Conservation (phyloP, 2,888 invertebrate genomes). For the Drosophila maculinotata region DNA sequence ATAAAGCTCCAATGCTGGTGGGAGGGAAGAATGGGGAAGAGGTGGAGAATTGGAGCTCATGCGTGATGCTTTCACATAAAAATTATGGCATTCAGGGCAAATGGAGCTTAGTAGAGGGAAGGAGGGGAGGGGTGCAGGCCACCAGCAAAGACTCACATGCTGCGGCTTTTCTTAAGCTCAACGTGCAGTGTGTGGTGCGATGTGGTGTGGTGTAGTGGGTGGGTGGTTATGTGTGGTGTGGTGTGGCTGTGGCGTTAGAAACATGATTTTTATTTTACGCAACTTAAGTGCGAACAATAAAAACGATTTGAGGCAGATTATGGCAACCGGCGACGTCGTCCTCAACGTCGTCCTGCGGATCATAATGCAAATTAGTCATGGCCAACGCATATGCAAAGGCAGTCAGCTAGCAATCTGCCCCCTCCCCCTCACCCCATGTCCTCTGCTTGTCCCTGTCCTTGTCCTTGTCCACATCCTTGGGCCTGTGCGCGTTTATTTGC, state of each 20-base stretch:
- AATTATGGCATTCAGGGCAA: slow-evolving; percentile 77
- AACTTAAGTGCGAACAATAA: slow-evolving; percentile 84
- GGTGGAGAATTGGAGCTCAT: slow-evolving; percentile 42
- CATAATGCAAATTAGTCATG: slow-evolving; percentile 82
- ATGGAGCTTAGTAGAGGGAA: slow-evolving; percentile 72
- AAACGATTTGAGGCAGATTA: slow-evolving; percentile 81
- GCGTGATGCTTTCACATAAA: slow-evolving; percentile 81
- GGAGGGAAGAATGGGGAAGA: background rate
- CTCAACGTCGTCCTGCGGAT: slow-evolving; percentile 38
- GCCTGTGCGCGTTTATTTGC: slow-evolving; percentile 54
- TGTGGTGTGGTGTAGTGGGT: background rate
- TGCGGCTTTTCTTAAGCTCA: slow-evolving; percentile 51
- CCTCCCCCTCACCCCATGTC: background rate
- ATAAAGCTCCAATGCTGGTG: slow-evolving; percentile 51
- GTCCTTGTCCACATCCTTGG: slow-evolving; percentile 3
- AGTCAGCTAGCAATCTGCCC: slow-evolving; percentile 4
- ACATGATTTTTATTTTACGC: slow-evolving; percentile 85
- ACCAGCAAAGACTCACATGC: slow-evolving; percentile 56
- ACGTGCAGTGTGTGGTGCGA: background rate
- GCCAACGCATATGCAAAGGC: slow-evolving; percentile 73
- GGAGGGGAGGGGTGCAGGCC: slow-evolving; percentile 26
- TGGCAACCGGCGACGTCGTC: slow-evolving; percentile 58
- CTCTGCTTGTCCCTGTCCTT: background rate
- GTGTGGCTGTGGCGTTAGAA: slow-evolving; percentile 69
- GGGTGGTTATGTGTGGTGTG: background rate